Evolutionary conservation across 2,797 vertebrate species (phyloP).

Genomic region (Arctocebus calabarensis): DNA sequence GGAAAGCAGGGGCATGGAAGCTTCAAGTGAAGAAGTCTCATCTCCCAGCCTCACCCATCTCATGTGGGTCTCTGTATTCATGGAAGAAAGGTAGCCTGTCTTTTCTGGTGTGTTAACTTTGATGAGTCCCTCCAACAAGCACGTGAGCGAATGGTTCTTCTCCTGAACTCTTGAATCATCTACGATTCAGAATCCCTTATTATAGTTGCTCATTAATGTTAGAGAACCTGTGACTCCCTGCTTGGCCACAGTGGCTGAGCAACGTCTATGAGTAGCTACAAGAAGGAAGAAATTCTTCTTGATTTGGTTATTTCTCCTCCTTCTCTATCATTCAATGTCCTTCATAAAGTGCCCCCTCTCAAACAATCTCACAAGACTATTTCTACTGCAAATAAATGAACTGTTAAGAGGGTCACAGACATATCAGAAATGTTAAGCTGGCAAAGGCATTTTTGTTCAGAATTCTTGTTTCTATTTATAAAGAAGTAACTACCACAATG

Average conservation of each 20-base stretch:
- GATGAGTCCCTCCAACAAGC: neutral
- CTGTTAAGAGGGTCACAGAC: neutral
- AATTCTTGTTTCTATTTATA: neutral
- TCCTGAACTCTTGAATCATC: neutral
- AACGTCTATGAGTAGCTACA: neutral
- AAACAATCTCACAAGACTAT: neutral
- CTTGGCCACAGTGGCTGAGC: neutral
- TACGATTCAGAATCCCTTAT: neutral
- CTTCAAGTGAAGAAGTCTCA: neutral
- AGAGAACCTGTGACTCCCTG: neutral
- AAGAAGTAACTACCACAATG: neutral
- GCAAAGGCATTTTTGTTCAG: slow-evolving; percentile 1
- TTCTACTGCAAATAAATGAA: neutral
- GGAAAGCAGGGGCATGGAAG: neutral
- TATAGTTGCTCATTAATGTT: neutral
- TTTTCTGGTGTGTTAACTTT: neutral
- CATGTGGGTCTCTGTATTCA: neutral
- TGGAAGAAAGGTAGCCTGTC: neutral
- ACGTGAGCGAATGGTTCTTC: neutral
- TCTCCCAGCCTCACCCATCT: neutral
- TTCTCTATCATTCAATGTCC: neutral
- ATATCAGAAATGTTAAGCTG: neutral
- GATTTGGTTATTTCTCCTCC: neutral
- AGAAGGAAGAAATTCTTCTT: neutral
- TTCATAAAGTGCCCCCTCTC: neutral